These are phyloP conservation scores for Leptura quadrifasciata DNA, from an alignment of 2,888 invertebrate species.

Conservation along the genomic window DNA sequence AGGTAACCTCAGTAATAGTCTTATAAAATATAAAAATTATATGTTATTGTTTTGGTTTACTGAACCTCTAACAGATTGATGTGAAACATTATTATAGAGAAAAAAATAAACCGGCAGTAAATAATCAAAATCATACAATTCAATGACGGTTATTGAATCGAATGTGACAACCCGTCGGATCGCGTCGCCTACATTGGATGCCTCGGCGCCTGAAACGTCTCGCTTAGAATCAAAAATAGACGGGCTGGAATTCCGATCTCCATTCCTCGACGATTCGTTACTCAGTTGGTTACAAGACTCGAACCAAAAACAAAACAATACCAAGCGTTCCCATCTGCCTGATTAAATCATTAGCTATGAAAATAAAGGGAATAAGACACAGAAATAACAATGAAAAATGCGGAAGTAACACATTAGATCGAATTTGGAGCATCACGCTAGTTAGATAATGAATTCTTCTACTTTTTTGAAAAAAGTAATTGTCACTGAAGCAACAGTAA, in stretches of 20 bases:
- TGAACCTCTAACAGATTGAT: background rate
- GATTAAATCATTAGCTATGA: constrained; percentile 30
- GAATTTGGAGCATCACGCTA: background rate
- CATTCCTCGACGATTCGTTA: constrained; percentile 32
- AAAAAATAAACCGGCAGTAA: background rate
- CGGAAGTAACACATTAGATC: constrained; percentile 27
- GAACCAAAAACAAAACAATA: constrained; percentile 25
- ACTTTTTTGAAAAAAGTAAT: background rate
- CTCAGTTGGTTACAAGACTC: constrained; percentile 20
- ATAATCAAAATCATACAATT: constrained; percentile 1
- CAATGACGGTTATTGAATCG: constrained; percentile 5
- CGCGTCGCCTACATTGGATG: constrained; percentile 18
- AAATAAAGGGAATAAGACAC: constrained; percentile 15
- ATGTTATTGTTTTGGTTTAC: background rate
- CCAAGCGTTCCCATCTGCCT: constrained; percentile 12
- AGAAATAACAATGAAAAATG: constrained; percentile 7
- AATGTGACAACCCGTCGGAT: constrained; percentile 9
- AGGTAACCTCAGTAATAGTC: too few species aligned
- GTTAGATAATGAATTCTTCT: background rate
- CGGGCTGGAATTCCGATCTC: constrained; percentile 32
- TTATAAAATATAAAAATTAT: background rate
- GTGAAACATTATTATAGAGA: background rate
- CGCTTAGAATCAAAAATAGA: constrained; percentile 25
- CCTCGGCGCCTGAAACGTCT: constrained; percentile 23
- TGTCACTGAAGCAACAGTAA: background rate